Evolutionary conservation across 2,797 vertebrate genomes (phyloP).

Genomic region (Cyprinella venusta): DNA sequence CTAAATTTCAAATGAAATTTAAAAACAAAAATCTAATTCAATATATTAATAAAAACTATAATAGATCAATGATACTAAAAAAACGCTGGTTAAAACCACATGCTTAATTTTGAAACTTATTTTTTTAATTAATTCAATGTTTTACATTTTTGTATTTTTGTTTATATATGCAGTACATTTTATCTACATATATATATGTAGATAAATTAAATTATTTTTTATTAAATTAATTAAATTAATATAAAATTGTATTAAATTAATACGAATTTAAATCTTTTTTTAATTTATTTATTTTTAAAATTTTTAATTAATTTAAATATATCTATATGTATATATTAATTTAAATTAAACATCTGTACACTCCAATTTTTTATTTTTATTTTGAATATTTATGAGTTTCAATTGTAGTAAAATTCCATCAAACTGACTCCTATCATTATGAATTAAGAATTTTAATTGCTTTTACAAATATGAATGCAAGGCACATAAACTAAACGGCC

Average conservation of each 20-base stretch:
- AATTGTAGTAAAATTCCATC: background rate
- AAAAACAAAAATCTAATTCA: background rate
- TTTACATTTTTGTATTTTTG: background rate
- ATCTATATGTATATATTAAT: background rate
- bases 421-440: background rate
- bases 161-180: background rate
- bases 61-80: background rate
- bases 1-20: background rate
- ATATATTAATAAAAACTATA: background rate
- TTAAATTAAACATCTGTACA: background rate
- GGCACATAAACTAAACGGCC: no score
- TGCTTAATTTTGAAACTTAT: no score
- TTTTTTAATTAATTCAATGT: no score
- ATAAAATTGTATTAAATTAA: no score
- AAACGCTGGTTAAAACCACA: background rate
- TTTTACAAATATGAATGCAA: no score
- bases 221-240: no score
- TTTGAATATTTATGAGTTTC: background rate
- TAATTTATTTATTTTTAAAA: no score
- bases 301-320: no score
- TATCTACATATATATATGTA: background rate
- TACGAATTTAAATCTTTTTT: no score
- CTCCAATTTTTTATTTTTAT: no score
- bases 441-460: background rate
- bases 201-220: no score